Percentiles rank a stretch among this genome's conserved stretches.
Conservation (phyloP, 1,140 invertebrate species). For the Sinella curviseta region DNA sequence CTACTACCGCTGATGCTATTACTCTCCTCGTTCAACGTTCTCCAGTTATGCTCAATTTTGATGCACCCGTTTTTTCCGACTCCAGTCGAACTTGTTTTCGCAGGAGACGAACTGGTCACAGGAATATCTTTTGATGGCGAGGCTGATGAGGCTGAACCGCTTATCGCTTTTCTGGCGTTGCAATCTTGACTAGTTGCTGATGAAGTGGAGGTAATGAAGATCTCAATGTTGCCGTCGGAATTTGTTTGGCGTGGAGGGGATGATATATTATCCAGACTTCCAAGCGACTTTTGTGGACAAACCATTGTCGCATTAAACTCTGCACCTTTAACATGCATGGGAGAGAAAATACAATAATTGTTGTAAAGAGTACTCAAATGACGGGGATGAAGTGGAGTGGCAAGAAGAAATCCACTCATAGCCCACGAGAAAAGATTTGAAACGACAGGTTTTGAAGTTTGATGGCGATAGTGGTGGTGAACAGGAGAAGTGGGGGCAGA, state of each 20-base stretch:
- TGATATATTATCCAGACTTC: neutral
- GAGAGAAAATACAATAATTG: neutral
- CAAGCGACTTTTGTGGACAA: neutral
- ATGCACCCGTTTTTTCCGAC: neutral
- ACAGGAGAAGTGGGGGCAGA: neutral
- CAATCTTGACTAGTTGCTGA: neutral
- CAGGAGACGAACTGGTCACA: neutral
- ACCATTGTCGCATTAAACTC: neutral
- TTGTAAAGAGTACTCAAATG: neutral
- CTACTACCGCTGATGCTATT: too few species aligned
- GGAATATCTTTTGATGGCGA: neutral
- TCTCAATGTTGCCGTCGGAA: neutral
- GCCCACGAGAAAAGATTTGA: slow-evolving; percentile 3
- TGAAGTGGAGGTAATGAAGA: neutral
- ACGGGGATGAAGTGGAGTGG: neutral
- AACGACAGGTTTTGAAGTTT: neutral
- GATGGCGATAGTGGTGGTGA: neutral
- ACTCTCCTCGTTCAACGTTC: neutral
- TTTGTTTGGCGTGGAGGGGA: neutral
- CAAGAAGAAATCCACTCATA: neutral
- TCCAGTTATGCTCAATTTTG: neutral
- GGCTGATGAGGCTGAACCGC: neutral
- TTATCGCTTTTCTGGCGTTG: neutral
- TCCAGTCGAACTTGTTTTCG: neutral
- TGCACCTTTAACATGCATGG: neutral